phyloP scores from a whole-genome alignment of 2,797 vertebrate genomes.

The Loris lydekkerianus region DNA sequence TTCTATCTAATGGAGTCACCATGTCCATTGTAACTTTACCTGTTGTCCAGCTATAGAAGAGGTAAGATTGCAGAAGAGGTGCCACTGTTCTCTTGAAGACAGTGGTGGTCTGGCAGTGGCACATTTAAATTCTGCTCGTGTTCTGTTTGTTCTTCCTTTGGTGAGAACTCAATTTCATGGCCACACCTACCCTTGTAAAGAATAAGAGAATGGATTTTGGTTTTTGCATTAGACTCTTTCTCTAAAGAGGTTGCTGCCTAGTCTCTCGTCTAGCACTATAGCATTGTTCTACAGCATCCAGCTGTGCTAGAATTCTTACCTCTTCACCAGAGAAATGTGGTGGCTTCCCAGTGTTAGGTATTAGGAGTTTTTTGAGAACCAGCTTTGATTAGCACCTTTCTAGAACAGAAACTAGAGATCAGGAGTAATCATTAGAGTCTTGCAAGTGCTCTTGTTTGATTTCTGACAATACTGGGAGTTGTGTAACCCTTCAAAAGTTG shows the following conservation, averaged over 20 bases:
- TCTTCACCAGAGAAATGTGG: neutral
- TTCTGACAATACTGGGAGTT: neutral
- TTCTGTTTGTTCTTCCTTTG: neutral
- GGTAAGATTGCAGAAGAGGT: neutral
- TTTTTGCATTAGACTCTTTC: neutral
- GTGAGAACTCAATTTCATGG: conserved; percentile 5
- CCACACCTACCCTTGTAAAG: neutral
- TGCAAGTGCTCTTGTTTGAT: neutral
- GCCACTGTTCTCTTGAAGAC: neutral
- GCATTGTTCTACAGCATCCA: neutral
- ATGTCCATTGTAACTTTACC: neutral
- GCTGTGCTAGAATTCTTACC: neutral
- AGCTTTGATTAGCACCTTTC: neutral
- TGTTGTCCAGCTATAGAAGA: neutral
- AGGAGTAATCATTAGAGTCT: neutral
- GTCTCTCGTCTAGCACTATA: neutral
- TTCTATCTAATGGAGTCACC: neutral
- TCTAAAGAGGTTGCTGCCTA: neutral
- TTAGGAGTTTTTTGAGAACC: neutral
- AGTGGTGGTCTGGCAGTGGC: neutral
- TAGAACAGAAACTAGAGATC: neutral
- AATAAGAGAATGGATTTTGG: neutral
- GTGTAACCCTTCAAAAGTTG: neutral
- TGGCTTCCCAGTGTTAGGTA: neutral
- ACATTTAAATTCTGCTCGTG: neutral